A percentile compares a stretch with the other conserved stretches of the same genome.
Evolutionary conservation across 2,888 invertebrate genomes (phyloP).

Genomic region (Monoplex corrugatus): DNA sequence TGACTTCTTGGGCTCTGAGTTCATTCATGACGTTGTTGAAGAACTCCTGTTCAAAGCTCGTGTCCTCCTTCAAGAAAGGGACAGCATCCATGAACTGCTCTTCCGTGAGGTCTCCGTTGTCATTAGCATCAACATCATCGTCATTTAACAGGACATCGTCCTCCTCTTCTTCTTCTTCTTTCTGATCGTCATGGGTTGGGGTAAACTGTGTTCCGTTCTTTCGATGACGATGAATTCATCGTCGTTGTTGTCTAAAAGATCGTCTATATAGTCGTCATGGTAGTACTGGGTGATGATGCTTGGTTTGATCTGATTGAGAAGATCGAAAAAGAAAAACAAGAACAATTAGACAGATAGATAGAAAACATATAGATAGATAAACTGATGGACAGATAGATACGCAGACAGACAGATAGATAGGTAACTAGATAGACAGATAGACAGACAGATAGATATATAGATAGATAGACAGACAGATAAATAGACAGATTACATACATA

Average conservation of each 20-base stretch:
- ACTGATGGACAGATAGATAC: too few species aligned
- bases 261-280: slow-evolving; percentile 49
- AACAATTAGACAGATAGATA: background rate
- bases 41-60: slow-evolving; percentile 24
- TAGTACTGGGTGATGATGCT: slow-evolving; percentile 29
- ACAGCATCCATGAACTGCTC: background rate
- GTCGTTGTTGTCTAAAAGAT: slow-evolving; percentile 41
- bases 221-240: slow-evolving; percentile 54
- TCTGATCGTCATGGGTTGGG: background rate
- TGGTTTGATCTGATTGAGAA: background rate
- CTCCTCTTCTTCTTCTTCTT: background rate
- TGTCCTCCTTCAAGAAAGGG: background rate
- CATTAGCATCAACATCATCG: background rate
- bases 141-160: slow-evolving; percentile 18
- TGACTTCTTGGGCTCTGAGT: slow-evolving; percentile 16
- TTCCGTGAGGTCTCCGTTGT: too few species aligned
- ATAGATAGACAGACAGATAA: too few species aligned
- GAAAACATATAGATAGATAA: too few species aligned
- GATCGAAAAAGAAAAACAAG: background rate
- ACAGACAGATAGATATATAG: too few species aligned
- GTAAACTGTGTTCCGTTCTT: slow-evolving; percentile 35
- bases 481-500: too few species aligned
- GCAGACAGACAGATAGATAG: too few species aligned
- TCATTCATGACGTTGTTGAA: slow-evolving; percentile 32
- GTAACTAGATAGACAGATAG: too few species aligned